Evolutionary conservation across 1,140 invertebrate species (phyloP).

Genomic region (Drosophila bipectinata): DNA sequence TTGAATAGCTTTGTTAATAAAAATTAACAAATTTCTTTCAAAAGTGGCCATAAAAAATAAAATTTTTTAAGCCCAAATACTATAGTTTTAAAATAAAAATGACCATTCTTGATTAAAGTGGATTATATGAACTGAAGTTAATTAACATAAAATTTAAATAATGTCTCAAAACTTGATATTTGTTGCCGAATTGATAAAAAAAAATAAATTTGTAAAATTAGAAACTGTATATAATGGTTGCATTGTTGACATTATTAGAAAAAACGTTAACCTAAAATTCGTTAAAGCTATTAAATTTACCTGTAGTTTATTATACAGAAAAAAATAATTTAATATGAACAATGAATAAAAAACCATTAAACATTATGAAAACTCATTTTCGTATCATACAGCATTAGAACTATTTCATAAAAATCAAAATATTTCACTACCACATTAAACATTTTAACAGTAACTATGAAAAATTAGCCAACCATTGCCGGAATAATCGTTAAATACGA

Average conservation of each 20-base stretch:
- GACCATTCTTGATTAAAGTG: neutral
- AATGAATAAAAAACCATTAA: slow-evolving; percentile 39
- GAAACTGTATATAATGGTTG: slow-evolving; percentile 56
- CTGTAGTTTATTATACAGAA: slow-evolving; percentile 63
- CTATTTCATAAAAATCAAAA: slow-evolving; percentile 41
- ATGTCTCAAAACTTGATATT: neutral
- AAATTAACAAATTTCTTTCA: neutral
- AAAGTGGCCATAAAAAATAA: neutral
- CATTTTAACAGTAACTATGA: slow-evolving; percentile 55
- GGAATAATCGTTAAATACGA: slow-evolving; percentile 57
- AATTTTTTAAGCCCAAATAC: neutral
- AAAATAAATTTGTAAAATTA: slow-evolving; percentile 2
- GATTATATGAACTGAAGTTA: neutral
- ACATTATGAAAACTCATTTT: slow-evolving; percentile 32
- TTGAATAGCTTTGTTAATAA: neutral
- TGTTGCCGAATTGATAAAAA: slow-evolving; percentile 10
- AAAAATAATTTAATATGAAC: slow-evolving; percentile 24
- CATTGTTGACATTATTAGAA: slow-evolving; percentile 20
- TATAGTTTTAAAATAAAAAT: neutral
- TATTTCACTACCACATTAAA: slow-evolving; percentile 46
- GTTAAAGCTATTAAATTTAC: slow-evolving; percentile 63
- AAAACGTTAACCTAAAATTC: slow-evolving; percentile 37
- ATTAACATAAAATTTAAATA: neutral
- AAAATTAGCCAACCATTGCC: slow-evolving; percentile 79
- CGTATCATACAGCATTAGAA: slow-evolving; percentile 49